Evolutionary conservation across 2,888 invertebrate genomes (phyloP).

Genomic region (Chalcosyrphus nemorum): DNA sequence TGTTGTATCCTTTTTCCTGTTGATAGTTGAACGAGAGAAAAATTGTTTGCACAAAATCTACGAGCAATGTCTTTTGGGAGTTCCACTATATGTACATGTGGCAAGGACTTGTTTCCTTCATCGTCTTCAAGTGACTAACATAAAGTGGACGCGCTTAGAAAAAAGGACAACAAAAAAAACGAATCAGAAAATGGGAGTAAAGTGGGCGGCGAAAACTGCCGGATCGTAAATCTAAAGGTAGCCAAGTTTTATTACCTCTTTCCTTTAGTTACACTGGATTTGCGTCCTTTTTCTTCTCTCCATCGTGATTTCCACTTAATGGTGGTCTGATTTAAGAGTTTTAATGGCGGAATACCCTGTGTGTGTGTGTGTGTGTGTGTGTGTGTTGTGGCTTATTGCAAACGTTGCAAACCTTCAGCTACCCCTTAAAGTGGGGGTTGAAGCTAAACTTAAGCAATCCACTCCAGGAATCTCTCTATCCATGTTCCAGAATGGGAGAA

Average conservation of each 20-base stretch:
- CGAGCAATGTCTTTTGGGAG: constrained; percentile 25
- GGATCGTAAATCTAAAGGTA: constrained; percentile 68
- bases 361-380: too few relatives aligned
- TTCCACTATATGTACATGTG: neutral
- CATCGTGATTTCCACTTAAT: constrained; percentile 70
- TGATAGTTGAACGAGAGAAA: constrained; percentile 3
- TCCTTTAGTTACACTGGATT: constrained; percentile 57
- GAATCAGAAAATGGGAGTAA: constrained; percentile 50
- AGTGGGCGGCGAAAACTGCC: constrained; percentile 58
- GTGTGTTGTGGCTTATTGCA: constrained; percentile 61
- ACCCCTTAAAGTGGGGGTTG: neutral
- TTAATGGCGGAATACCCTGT: constrained; percentile 60
- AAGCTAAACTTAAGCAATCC: constrained; percentile 18
- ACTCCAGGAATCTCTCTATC: neutral
- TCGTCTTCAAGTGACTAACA: constrained; percentile 35
- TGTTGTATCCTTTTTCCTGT: constrained; percentile 52
- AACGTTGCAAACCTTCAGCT: constrained; percentile 46
- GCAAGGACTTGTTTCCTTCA: neutral
- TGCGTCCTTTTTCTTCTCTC: constrained; percentile 49
- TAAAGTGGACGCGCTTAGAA: constrained; percentile 42
- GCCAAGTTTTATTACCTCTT: constrained; percentile 70
- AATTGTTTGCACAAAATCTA: constrained; percentile 31
- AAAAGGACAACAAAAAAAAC: constrained; percentile 6
- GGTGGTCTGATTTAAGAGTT: constrained; percentile 71
- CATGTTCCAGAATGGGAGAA: neutral